Base-by-base conservation (phyloP, 2,888 invertebrate species). In the Crossocerus cetratus region DNA sequence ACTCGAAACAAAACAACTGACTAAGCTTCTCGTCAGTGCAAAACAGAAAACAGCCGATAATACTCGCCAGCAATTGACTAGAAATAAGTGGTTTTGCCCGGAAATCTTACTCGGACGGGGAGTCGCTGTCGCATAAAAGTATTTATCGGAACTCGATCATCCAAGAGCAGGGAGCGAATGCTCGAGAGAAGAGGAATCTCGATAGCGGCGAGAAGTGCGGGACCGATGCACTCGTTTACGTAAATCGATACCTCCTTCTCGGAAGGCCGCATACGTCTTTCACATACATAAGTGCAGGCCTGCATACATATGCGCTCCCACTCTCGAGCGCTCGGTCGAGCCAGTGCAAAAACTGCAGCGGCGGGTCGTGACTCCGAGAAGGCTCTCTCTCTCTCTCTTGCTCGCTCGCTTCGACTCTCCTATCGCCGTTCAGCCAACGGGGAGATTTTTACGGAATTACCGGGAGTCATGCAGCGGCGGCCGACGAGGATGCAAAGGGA, bases 381-480 rank as follows among this genome's bases (percentile, higher is more conserved):
- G 8, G 32, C 32, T 11, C 18, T 44, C 14, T 22, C 45, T n/a
- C 21, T 56, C 56, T 16, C 22, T 45, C 43, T 22, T 43, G 5
- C 20, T 57, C 44, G 16, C n/a, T n/a, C 23, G 22, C 54, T 20
- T 3, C 58, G 4, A 49, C 49, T 42, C 16, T 5, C 42, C 49
- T 13, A n/a, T 5, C 44, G 49, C n/a, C 56, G 59, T 49, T 63
- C 55, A 56, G 55, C 43, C 58, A 61, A 62, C 23, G 53, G 49
- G n/a, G n/a, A n/a, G 49, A 49, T 49, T 49, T 49, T 49, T 49
- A 49, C 49, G 4, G n/a, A 14, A 16, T 16, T 16, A 32, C 53
- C 62, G 65, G 67, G 70, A 64, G 69, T 76, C 43, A 61, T 42
- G 23, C 53, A 69, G 44, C 66, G 56, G 69, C n/a, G n/a, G n/a